Percentiles rank a stretch among this genome's conserved stretches.
Conservation (phyloP, 2,797 vertebrate species). For the Nyctalus aviator region DNA sequence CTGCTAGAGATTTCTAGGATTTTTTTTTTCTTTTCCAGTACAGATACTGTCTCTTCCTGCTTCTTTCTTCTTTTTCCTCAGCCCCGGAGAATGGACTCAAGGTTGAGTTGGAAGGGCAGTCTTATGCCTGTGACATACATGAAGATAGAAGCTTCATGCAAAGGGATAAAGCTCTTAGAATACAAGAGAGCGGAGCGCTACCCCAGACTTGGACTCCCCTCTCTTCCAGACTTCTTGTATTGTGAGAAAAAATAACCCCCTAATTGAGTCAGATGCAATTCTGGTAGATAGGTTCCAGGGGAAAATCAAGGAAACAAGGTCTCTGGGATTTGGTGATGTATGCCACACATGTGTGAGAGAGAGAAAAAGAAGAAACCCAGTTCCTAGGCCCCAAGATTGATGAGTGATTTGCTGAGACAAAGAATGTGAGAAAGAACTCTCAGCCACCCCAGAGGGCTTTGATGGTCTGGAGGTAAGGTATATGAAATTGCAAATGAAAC, state of each 20-base stretch:
- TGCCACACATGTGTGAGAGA: background rate
- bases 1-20: constrained; percentile 17
- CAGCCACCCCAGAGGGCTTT: background rate
- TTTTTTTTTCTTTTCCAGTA: background rate
- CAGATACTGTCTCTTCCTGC: background rate
- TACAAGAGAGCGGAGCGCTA: background rate
- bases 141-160: background rate
- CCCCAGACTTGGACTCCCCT: background rate
- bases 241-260: background rate
- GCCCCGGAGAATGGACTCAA: background rate
- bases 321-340: background rate
- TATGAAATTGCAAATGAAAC: background rate
- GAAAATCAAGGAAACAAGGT: constrained; percentile 33
- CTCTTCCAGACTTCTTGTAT: constrained; percentile 9
- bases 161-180: background rate
- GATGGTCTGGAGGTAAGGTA: background rate
- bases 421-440: background rate
- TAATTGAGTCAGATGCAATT: background rate
- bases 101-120: background rate
- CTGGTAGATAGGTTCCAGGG: background rate
- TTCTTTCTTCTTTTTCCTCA: background rate
- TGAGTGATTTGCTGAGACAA: background rate
- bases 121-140: background rate
- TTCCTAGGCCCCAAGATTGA: background rate
- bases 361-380: background rate